Evolutionary conservation across 2,113 vertebrate species (phyloP), one percentile per base, ranked within the genome.

Genomic region (Phoxinus phoxinus): DNA sequence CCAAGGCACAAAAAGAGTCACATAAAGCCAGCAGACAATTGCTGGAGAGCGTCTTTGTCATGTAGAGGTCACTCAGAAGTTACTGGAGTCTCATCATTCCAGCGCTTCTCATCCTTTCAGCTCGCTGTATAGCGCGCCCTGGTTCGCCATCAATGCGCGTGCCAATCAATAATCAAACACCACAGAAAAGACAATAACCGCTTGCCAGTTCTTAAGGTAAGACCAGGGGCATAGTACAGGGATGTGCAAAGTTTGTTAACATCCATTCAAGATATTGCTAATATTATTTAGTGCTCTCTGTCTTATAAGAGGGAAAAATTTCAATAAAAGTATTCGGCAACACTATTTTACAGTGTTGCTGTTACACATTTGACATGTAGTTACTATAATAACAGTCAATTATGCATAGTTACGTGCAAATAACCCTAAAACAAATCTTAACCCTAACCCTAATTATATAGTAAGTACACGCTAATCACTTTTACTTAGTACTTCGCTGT

Each of bases 21-120:
- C 89, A 94, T 92, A 95, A 95, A 92, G 94, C 92, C 90, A 59
- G 89, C 65, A 88, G 93, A 95, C 95, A 94, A 95, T 94, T 95
- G 95, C 94, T 94, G 93, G 90, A 92, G 89, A 95, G 86, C 89
- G 95, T 95, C 98, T 98, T 99, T 99, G 98, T 99, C 94, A 95
- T 87, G 86, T 91, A 95, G 96, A 95, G 97, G 97, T 99, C 98
- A 99, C 95, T 94, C 94, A 97, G 97, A 99, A 99, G 98, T 99
- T 98, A 99, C 95, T 95, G 93, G 94, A 96, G 96, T 96, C 96
- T 96, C 95, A 96, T 95, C 94, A 91, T 93, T 93, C 93, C 92
- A 93, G 92, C 91, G 92, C 89, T 86, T 91, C 89, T 86, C 81
- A 89, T 90, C 88, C 77, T 92, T 93, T 93, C 90, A 89, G 88